Evolutionary conservation across 2,797 vertebrate species (phyloP), one percentile per base, ranked within the genome.

Genomic region (Hozukius guyotensis): DNA sequence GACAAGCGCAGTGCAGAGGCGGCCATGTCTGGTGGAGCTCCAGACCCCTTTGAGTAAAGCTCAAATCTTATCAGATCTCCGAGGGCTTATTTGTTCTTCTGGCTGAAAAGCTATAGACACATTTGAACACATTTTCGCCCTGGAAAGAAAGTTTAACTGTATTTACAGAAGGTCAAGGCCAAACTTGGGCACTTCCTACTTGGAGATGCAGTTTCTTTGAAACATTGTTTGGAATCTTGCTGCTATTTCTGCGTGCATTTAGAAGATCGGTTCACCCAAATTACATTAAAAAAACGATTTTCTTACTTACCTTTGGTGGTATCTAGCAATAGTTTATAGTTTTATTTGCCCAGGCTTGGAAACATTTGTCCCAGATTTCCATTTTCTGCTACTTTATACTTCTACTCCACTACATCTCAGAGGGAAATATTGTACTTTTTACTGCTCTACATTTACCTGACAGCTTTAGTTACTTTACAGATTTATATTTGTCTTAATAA

Each of bases 11-110:
- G 29, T 53, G 89, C 86, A 83, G 78, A 79, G 80, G 80, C 25
- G 52, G 86, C 82, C 85, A 80, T 77, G 90, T 93, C 90, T 91
- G 85, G 76, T 78, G 63, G 84, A 72, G 77, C 76, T 80, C 73
- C 85, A 76, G 83, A 90, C 80, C 67, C 65, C 72, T 89, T 92
- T 89, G 80, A 86, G 84, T 87, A 81, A 82, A 81, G 77, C 75
- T 78, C 42, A 77, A 87, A 90, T 94, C 90, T 95, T 95, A 95
- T 96, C 95, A 76, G 81, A 88, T 88, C 75, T 85, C 78, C 24
- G 64, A 78, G 63, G 42, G 42, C 83, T 88, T 92, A 85, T 95
- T 95, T 95, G 94, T 95, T 95, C 90, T 85, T 63, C 81, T 60
- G 79, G 80, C 89, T 93, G 84, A 91, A 93, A 91, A 93, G 79